Evolutionary conservation across 2,888 invertebrate genomes (phyloP).

Genomic region (Eurois occulta): DNA sequence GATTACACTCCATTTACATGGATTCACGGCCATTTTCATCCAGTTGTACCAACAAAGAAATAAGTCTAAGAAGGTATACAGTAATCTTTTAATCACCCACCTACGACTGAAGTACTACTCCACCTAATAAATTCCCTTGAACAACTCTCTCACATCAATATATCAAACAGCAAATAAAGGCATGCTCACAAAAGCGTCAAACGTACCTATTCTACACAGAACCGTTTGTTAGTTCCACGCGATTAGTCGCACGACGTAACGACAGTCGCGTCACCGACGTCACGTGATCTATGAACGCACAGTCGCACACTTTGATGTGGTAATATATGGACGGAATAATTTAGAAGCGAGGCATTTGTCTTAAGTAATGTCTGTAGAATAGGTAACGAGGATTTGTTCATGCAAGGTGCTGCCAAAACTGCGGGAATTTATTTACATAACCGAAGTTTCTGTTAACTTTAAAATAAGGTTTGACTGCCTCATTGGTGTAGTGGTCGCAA

Average conservation of each 20-base stretch:
- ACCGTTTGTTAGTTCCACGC: constrained; percentile 76
- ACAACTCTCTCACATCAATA: constrained; percentile 65
- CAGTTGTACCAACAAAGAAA: not conserved
- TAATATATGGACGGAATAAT: constrained; percentile 58
- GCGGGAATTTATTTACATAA: constrained; percentile 21
- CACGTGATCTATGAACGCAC: constrained; percentile 61
- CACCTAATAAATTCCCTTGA: constrained; percentile 58
- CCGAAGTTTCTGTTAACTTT: not conserved
- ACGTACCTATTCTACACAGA: constrained; percentile 60
- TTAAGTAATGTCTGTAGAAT: constrained; percentile 29
- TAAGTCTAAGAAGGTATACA: not conserved
- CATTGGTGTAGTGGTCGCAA: too few relatives aligned
- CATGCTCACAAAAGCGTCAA: constrained; percentile 60
- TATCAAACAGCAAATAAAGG: constrained; percentile 70
- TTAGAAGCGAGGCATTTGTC: constrained; percentile 49
- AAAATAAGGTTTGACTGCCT: not conserved
- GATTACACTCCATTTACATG: not conserved
- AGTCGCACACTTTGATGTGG: constrained; percentile 60
- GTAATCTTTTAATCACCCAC: constrained; percentile 16
- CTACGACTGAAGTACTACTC: not conserved
- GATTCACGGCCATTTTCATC: not conserved
- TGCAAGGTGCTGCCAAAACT: constrained; percentile 36
- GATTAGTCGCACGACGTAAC: constrained; percentile 73
- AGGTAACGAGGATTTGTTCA: constrained; percentile 46
- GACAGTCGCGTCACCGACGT: constrained; percentile 65